A percentile compares a stretch with the other conserved stretches of the same genome.
These are phyloP conservation scores for Proteles cristata DNA, from an alignment of 2,113 vertebrate species.

Conservation along the genomic window DNA sequence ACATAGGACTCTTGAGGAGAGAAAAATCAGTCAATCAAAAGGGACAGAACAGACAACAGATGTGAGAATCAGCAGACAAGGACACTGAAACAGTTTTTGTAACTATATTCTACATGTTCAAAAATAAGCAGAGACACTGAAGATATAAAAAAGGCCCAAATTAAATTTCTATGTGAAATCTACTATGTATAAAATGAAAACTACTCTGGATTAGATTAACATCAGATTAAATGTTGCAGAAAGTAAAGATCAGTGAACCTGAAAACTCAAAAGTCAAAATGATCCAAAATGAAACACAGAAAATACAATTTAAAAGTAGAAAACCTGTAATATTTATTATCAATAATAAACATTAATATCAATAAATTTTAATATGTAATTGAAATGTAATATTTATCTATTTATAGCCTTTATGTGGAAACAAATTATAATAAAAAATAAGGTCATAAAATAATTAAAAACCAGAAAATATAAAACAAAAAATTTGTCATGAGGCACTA, in stretches of 20 bases:
- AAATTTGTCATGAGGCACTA: neutral
- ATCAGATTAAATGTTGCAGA: neutral
- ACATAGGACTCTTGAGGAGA: neutral
- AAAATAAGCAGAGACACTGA: neutral
- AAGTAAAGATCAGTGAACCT: neutral
- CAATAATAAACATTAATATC: neutral
- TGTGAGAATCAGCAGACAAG: neutral
- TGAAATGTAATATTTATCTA: neutral
- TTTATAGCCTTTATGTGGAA: neutral
- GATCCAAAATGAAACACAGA: slow-evolving; percentile 17
- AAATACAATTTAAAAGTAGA: neutral
- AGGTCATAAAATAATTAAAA: neutral
- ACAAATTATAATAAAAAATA: neutral
- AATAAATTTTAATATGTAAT: neutral
- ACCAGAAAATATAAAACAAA: slow-evolving; percentile 37
- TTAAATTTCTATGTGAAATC: slow-evolving; percentile 22
- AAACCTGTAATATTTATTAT: neutral
- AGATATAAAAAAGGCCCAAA: neutral
- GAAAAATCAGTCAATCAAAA: neutral
- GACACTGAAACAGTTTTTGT: neutral
- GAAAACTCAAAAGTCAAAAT: slow-evolving; percentile 17
- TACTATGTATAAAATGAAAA: neutral
- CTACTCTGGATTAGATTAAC: neutral
- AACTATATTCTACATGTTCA: neutral
- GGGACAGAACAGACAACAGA: neutral